A percentile compares a stretch with the other conserved stretches of the same genome.
Conservation (phyloP, 37 sponge, comb jelly and placozoan species). For the Theonella swinhoei region DNA sequence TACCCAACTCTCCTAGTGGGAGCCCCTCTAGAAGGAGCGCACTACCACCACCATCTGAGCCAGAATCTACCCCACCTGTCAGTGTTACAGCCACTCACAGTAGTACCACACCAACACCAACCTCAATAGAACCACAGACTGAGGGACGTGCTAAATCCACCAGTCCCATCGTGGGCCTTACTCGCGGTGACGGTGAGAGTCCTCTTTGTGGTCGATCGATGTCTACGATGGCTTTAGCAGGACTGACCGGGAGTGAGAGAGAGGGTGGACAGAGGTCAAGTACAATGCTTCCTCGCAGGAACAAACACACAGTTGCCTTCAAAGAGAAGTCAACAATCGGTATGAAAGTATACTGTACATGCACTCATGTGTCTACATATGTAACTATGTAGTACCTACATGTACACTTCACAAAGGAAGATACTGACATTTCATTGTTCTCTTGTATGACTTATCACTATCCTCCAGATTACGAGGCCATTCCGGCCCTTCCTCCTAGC, state of each 20-base stretch:
- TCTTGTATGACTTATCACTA: no score
- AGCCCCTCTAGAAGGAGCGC: not conserved
- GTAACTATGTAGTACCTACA: no score
- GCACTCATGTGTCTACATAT: no score
- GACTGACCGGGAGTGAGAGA: not conserved
- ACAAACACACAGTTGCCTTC: slow-evolving; percentile 46
- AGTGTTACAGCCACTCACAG: no score
- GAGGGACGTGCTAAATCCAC: not conserved
- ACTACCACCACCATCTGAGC: not conserved
- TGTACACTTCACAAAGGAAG: no score
- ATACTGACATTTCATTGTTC: no score
- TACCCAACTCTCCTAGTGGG: not conserved
- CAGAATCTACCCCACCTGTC: not conserved
- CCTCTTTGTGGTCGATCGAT: not conserved
- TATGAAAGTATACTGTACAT: no score
- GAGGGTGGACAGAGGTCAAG: not conserved
- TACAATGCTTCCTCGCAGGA: not conserved
- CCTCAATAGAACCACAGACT: no score
- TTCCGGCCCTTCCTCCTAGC: not conserved
- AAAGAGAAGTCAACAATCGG: slow-evolving; percentile 10
- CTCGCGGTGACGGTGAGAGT: not conserved
- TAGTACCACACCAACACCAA: no score
- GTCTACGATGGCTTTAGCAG: not conserved
- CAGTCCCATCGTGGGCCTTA: not conserved
- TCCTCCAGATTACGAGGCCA: not conserved